Evolutionary conservation across 2,113 vertebrate genomes (phyloP).

Genomic region (Microcebus griseorufus): DNA sequence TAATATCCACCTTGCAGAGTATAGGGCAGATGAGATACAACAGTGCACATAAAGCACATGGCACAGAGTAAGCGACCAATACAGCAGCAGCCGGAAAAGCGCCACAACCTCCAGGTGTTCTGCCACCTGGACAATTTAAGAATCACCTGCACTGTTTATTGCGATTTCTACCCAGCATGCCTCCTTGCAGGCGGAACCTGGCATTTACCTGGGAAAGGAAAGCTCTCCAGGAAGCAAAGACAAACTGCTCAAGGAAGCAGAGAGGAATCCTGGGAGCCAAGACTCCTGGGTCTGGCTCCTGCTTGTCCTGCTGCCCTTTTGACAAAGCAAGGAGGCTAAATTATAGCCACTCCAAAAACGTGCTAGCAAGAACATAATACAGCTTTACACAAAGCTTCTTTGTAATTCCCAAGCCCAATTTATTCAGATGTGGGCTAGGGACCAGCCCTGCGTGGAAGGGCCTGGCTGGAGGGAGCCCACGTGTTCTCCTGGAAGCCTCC

Average conservation of each 20-base stretch:
- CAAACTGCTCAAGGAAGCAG: neutral
- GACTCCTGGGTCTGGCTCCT: neutral
- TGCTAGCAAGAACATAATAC: neutral
- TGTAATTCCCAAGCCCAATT: neutral
- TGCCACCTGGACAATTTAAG: neutral
- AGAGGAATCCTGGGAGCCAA: neutral
- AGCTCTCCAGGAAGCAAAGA: neutral
- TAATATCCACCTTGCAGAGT: neutral
- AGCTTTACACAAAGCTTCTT: neutral
- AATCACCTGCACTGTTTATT: neutral
- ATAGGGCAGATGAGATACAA: neutral
- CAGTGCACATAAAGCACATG: neutral
- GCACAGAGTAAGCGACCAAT: neutral
- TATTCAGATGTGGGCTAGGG: neutral
- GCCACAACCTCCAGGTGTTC: neutral
- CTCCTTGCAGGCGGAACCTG: neutral
- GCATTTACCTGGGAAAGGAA: neutral
- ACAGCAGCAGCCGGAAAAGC: neutral
- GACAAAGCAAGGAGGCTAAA: neutral
- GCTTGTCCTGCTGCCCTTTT: neutral
- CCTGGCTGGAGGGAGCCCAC: neutral
- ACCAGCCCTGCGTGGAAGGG: neutral
- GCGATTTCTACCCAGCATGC: neutral
- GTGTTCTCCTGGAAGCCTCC: conserved; percentile 49
- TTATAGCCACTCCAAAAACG: neutral